Percentiles rank a stretch among this genome's conserved stretches.
Evolutionary conservation across 2,113 vertebrate species (phyloP).

Genomic region (Dicrurus megarhynchus): DNA sequence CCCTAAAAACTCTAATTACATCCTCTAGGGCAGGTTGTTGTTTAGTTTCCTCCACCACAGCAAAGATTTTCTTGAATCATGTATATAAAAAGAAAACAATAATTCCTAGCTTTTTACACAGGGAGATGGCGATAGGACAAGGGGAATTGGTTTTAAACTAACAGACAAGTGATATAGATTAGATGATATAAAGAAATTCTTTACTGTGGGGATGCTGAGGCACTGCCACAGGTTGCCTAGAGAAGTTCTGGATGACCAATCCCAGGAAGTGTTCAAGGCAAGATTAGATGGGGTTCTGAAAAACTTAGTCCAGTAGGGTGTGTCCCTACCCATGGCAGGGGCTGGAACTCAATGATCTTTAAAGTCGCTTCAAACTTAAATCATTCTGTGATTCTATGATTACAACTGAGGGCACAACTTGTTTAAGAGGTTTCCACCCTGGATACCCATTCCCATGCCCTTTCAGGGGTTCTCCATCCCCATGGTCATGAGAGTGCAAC

Average conservation of each 20-base stretch:
- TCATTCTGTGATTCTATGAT: neutral
- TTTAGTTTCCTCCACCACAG: neutral
- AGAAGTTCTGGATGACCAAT: neutral
- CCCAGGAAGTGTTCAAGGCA: neutral
- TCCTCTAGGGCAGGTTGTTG: neutral
- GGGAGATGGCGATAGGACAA: neutral
- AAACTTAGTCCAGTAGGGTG: no score
- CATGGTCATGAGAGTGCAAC: fast-evolving
- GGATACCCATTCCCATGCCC: fast-evolving
- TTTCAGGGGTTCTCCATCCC: neutral
- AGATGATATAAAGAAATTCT: neutral
- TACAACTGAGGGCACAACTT: no score
- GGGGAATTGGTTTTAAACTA: neutral
- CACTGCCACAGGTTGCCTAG: neutral
- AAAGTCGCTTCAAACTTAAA: neutral
- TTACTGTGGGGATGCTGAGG: neutral
- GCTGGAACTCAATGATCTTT: neutral
- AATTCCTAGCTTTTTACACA: neutral
- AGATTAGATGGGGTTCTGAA: neutral
- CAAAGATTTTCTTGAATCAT: neutral
- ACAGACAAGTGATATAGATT: neutral
- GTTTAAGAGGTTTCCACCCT: neutral
- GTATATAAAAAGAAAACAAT: neutral
- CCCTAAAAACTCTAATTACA: neutral
- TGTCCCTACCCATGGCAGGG: neutral